Base-by-base conservation (phyloP, 2,888 invertebrate species). In the Antitype chi region DNA sequence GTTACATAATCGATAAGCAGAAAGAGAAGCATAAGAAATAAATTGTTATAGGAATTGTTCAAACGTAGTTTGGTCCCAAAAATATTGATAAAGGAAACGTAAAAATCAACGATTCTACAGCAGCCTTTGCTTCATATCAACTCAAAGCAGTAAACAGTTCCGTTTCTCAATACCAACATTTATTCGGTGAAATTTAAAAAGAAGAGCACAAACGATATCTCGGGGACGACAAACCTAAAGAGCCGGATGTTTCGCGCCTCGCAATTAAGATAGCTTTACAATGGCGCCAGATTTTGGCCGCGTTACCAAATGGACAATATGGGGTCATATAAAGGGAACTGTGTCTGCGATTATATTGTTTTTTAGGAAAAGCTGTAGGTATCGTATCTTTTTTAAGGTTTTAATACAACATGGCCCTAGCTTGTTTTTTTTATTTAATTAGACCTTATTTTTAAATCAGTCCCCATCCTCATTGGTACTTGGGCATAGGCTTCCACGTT, bases 181-280 rank as follows among this genome's bases (percentile, higher is more conserved):
- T 85, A 88, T 89, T 85, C 78, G 78, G 81, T 60, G 72, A 80
- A 89, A 88, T 81, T 81, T 60, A 55, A 78, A 81, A 84, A 74
- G 80, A 80, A 85, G 82, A 76, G 59, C 63, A 77, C 76, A 53
- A 81, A 73, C 74, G 82, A 68, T 87, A 90, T 87, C 88, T 83
- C 68, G 73, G 69, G 76, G 69, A 74, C 76, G 81, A 86, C 86
- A 84, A 85, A 85, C 81, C 86, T 83, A 86, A 88, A 89, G 85
- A 86, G 84, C 88, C 92, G 92, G 93, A 92, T 89, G 90, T 86
- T 88, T 83, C 84, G 84, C 86, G 85, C 88, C 78, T 83, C 87
- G 86, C 83, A 86, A 88, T 90, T 89, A 91, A 92, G 93, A 92
- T 92, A 92, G 90, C 90, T 88, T 80, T 87, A 80, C 81, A 88